Evolutionary conservation across 2,113 vertebrate species (phyloP).

Genomic region (Eclectus roratus): DNA sequence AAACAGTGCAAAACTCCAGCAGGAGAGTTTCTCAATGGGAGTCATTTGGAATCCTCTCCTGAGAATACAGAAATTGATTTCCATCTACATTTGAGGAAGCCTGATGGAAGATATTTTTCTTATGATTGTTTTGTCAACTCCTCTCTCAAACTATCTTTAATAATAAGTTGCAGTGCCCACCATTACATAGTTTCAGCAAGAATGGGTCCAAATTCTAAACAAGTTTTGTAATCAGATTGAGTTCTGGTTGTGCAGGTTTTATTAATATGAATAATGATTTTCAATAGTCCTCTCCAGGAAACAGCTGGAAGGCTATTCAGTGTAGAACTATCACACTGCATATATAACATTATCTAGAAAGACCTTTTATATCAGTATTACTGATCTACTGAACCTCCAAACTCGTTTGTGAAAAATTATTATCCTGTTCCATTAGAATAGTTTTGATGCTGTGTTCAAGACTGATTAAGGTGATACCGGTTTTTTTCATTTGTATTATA

Average conservation of each 20-base stretch:
- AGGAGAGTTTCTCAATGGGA: background rate
- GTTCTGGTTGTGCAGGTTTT: background rate
- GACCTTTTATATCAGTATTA: slow-evolving; percentile 1
- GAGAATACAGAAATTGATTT: slow-evolving; percentile 59
- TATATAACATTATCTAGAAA: slow-evolving; percentile 23
- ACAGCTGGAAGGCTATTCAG: background rate
- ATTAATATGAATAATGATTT: background rate
- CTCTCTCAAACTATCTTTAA: background rate
- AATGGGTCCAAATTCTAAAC: slow-evolving; percentile 23
- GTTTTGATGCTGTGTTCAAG: slow-evolving; percentile 18
- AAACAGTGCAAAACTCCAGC: background rate
- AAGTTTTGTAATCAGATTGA: background rate
- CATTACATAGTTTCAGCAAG: background rate
- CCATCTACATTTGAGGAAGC: slow-evolving; percentile 10
- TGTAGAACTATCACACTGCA: background rate
- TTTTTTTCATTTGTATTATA: background rate
- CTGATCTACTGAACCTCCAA: background rate
- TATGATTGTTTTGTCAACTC: background rate
- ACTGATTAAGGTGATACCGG: background rate
- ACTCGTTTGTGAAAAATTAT: slow-evolving; percentile 10
- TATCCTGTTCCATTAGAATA: slow-evolving; percentile 16
- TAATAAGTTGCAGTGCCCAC: background rate
- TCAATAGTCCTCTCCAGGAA: background rate
- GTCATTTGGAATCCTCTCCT: slow-evolving; percentile 15
- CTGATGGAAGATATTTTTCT: slow-evolving; percentile 32